Evolutionary conservation across 2,797 vertebrate genomes (phyloP).

Genomic region (Staurois parvus): DNA sequence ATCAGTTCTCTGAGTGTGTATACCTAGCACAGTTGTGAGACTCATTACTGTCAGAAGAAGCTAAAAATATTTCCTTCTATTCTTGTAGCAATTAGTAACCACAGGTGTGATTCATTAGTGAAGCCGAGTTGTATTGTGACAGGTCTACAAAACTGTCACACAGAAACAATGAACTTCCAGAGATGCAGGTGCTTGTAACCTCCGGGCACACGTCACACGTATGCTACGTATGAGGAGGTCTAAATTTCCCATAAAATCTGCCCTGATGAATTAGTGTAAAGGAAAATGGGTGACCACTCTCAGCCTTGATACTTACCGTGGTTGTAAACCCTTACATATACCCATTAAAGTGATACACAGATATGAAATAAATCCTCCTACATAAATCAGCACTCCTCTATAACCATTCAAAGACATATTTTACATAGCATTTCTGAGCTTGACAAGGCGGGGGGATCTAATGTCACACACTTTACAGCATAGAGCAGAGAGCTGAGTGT

Average conservation of each 20-base stretch:
- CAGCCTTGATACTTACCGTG: background rate
- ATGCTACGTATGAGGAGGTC: conserved; percentile 5
- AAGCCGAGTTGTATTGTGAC: conserved; percentile 37
- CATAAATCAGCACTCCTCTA: no score
- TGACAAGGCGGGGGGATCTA: no score
- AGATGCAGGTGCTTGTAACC: conserved; percentile 30
- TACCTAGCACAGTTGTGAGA: background rate
- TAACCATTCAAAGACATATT: no score
- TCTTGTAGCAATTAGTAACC: conserved; percentile 47
- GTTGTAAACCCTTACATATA: no score
- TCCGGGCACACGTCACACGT: conserved; percentile 1
- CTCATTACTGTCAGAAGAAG: background rate
- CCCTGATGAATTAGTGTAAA: conserved; percentile 16
- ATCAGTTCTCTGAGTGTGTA: background rate
- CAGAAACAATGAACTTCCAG: background rate
- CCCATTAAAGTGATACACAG: no score
- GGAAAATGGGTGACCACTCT: background rate
- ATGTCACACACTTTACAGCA: no score
- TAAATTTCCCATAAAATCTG: background rate
- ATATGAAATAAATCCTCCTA: no score
- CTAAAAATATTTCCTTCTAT: conserved; percentile 43
- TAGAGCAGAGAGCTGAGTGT: no score
- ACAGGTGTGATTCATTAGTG: conserved; percentile 36
- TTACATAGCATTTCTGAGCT: no score
- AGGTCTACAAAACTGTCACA: conserved; percentile 23